Base-by-base conservation (phyloP, 1,140 invertebrate species). In the Pinna nobilis region DNA sequence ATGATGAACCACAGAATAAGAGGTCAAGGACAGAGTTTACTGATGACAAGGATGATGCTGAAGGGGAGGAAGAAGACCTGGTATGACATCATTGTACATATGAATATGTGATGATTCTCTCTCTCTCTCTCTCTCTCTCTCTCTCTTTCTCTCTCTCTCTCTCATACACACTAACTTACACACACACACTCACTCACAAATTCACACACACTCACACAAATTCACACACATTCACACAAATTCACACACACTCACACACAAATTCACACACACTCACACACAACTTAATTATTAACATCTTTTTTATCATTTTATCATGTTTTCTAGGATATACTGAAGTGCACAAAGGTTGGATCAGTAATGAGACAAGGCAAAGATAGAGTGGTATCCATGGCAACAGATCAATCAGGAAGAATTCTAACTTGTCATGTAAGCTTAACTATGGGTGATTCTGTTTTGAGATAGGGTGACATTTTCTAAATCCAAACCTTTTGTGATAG, bases 281-380 rank as follows among this genome's bases (percentile, higher is more conserved):
- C n/a, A n/a, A n/a, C n/a, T n/a, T n/a, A n/a, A n/a, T n/a, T n/a
- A n/a, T n/a, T n/a, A n/a, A n/a, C n/a, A n/a, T n/a, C n/a, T n/a
- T n/a, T n/a, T n/a, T n/a, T n/a, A n/a, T n/a, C n/a, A n/a, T n/a
- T n/a, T 51, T 2, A 51, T 51, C 9, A 28, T 53, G 32, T 53
- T 51, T 82, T 83, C 39, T 74, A 86, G 85, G 76, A 79, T 35
- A 83, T 85, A 41, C 55, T 87, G 25, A 68, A 70, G 3, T 86
- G 81, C 77, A 80, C 76, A 7, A 80, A 85, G 69, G 64, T 85
- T 30, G 89, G 88, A 2, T 86, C 86, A 28, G 79, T 89, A 7
- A 84, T 96, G 72, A 91, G 96, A 72, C 91, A 92, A 65, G 93
- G 94, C 0, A 92, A 91, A 78, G 95, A 95, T 9, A 90, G 95